Base-by-base conservation (phyloP, 2,113 vertebrate species). In the Octodon degus region DNA sequence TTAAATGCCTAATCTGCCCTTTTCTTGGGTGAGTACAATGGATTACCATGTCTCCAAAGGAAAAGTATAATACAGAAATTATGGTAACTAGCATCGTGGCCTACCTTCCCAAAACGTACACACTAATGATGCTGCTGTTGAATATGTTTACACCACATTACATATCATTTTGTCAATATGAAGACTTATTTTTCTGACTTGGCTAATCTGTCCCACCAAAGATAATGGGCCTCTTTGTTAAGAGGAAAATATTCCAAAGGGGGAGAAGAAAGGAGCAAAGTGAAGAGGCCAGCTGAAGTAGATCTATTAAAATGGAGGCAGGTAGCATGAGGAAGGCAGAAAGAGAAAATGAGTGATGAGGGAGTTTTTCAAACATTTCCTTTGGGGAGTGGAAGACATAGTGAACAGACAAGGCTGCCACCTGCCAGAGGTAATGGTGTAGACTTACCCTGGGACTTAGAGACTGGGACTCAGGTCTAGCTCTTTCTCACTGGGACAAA, bases 21-120 rank as follows among this genome's bases (percentile, higher is more conserved):
- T 77, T 93, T 92, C 47, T 91, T 63, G 10, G 93, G 63, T 87
- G 80, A 53, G 37, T 40, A 40, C 5, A 22, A 94, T 86, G 9
- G 40, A 84, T 68, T 86, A 94, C 37, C 47, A 20, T 47, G 72
- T 81, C 43, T 95, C 32, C 77, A 32, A 86, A 90, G 58, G 83
- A 95, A 91, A 95, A 58, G 3, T 77, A 2, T 58, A 74, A 37
- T 67, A 83, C 9, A 83, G 37, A 93, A 67, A 89, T 77, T 77
- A 27, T 4, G 14, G 30, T 58, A 47, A 70, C 17, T 37, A 93
- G n/a, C 16, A 40, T 83, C 34, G 72, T 30, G 90, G 37, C 34
- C 27, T 62, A 87, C n/a, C n/a, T 90, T 92, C 67, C 25, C 67
- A 40, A 94, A 1, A 63, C 19, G 50, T 81, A 20, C 27, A 34